Evolutionary conservation across 1,140 invertebrate genomes (phyloP).

Genomic region (Trichogramma pretiosum): DNA sequence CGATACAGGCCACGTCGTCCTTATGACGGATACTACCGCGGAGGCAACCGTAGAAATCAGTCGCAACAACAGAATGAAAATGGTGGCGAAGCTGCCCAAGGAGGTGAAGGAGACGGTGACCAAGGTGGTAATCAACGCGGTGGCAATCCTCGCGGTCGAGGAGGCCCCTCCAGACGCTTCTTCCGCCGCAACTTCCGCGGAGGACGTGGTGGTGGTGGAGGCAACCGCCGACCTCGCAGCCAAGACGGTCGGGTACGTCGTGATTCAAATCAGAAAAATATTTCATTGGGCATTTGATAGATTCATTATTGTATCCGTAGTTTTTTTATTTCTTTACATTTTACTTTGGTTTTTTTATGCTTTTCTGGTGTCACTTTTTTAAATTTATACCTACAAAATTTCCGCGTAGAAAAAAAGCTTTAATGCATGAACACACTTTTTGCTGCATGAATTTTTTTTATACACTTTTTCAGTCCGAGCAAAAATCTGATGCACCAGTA

Average conservation of each 20-base stretch:
- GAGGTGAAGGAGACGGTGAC: slow-evolving; percentile 32
- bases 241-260: slow-evolving; percentile 49
- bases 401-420: not conserved
- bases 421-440: slow-evolving; percentile 28
- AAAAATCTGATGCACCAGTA: slow-evolving; percentile 41
- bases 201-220: slow-evolving; percentile 45
- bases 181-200: slow-evolving; percentile 57
- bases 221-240: slow-evolving; percentile 46
- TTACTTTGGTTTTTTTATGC: not conserved
- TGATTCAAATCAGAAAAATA: not conserved
- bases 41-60: slow-evolving; percentile 32
- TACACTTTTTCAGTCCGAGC: slow-evolving; percentile 45
- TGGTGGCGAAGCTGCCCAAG: slow-evolving; percentile 34
- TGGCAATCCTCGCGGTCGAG: slow-evolving; percentile 40
- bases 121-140: slow-evolving; percentile 39
- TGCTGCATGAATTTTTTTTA: slow-evolving; percentile 44
- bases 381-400: too few species aligned
- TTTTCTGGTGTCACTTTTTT: slow-evolving; percentile 3
- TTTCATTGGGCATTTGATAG: too few species aligned
- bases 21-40: slow-evolving; percentile 42
- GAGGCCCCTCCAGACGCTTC: slow-evolving; percentile 52
- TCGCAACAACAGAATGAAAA: slow-evolving; percentile 36
- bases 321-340: not conserved
- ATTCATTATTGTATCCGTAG: not conserved
- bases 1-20: slow-evolving; percentile 45